phyloP scores from a whole-genome alignment of 2,113 vertebrate genomes.

The Peromyscus maniculatus region DNA sequence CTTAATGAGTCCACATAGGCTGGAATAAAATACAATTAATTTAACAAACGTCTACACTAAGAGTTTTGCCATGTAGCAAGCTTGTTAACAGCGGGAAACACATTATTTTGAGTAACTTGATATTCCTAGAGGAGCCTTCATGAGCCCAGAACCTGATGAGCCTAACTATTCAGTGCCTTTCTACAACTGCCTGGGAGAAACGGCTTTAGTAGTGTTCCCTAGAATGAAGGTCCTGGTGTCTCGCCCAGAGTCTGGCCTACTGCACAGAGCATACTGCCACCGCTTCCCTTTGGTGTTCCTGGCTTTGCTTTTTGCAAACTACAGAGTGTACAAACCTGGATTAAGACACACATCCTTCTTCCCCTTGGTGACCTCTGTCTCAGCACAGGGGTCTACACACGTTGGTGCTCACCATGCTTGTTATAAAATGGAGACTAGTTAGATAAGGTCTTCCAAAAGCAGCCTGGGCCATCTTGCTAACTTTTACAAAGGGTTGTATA shows the following conservation, averaged over 20 bases:
- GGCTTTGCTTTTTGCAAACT: neutral
- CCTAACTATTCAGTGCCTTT: neutral
- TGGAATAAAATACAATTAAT: neutral
- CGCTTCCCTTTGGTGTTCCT: neutral
- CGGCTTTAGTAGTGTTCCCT: neutral
- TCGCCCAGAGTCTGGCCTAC: neutral
- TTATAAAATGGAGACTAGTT: neutral
- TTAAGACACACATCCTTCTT: neutral
- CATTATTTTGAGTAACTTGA: neutral
- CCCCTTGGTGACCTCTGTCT: too few species aligned
- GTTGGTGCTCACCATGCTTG: neutral
- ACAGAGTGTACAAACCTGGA: neutral
- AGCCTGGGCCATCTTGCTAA: neutral
- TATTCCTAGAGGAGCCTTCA: neutral
- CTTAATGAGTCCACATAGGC: neutral
- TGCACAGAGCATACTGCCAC: neutral
- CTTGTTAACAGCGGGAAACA: neutral
- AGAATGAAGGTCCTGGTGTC: neutral
- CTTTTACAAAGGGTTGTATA: neutral
- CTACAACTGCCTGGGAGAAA: neutral
- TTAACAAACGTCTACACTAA: neutral
- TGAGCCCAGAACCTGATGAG: neutral
- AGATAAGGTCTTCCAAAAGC: neutral
- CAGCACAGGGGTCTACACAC: neutral
- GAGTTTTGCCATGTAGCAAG: neutral